Conservation (phyloP, 2,113 vertebrate species). For the Saiga tatarica region DNA sequence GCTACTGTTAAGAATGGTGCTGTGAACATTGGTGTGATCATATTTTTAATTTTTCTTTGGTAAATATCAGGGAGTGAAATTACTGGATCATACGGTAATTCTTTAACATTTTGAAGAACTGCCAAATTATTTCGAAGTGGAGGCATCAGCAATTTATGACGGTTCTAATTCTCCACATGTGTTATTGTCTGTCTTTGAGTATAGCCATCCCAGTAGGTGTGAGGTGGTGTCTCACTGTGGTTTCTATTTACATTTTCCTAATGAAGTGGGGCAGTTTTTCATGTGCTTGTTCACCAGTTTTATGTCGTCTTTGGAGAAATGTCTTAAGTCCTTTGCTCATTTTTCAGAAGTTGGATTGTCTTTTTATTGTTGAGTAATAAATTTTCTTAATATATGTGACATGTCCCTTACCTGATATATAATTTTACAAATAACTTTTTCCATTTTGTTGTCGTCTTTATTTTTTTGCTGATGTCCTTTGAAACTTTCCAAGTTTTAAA, state of each 20-base stretch:
- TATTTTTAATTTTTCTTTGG: not conserved
- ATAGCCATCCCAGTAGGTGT: not conserved
- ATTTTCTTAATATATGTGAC: not conserved
- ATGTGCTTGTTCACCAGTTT: not conserved
- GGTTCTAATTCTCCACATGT: not conserved
- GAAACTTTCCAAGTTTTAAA: not conserved
- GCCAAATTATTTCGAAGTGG: not conserved
- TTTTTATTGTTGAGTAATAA: not conserved
- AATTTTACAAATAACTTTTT: not conserved
- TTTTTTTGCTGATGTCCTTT: not conserved
- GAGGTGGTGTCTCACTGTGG: not conserved
- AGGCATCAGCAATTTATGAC: not conserved
- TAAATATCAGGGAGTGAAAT: not conserved
- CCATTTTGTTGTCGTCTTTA: not conserved
- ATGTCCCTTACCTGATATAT: not conserved
- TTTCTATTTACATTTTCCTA: constrained; percentile 15
- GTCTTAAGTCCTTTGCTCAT: not conserved
- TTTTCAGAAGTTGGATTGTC: not conserved
- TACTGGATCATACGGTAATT: not conserved
- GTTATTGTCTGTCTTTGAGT: not conserved
- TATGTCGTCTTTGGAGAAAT: not conserved
- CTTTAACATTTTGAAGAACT: not conserved
- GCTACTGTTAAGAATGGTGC: not conserved
- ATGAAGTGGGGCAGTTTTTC: not conserved
- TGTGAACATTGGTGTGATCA: not conserved